Evolutionary conservation across 2,113 vertebrate genomes (phyloP), one percentile per base, ranked within the genome.

Genomic region (Corythaeola cristata): DNA sequence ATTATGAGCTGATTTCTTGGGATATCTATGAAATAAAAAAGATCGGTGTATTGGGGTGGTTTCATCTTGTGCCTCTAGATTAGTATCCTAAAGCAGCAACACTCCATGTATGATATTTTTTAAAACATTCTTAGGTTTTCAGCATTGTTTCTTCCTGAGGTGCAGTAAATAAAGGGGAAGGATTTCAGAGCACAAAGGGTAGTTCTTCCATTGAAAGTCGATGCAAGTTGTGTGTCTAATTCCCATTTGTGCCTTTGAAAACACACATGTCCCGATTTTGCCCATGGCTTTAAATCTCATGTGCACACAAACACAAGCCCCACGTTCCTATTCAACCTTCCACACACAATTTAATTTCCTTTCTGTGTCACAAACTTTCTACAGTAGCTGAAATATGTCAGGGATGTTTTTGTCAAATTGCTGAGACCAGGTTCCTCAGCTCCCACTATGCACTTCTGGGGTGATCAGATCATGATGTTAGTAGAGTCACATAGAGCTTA

Each of bases 391-490:
- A 91, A 95, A 89, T 33, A 68, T 77, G 78, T 80, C 73, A 85
- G 80, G 87, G 73, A 60, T 78, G 81, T 85, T 96, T 93, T 85
- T 89, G 67, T 96, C 79, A 93, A 88, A 89, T 37, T 83, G 64
- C 75, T 93, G 79, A 94, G 73, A 88, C 84, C 71, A 58, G 69
- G 89, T 94, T 95, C 94, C 93, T 94, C 64, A 91, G 84, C 85
- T 96, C 95, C 90, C 76, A 60, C 81, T 91, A 35, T 80, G 87
- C 87, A 39, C 96, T 97, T 95, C 86, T 95, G 84, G 89, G 89
- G 91, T 91, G 95, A 96, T 95, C 95, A 77, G 94, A 97, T 96
- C 95, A 73, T 44, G 85, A 77, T 93, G 93, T 89, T 95, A 47
- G 55, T 53, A 27, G 90, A 94, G 95, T 68, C 28, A 2, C 89